A percentile compares a stretch with the other conserved stretches of the same genome.
phyloP scores from a whole-genome alignment of 2,888 invertebrate genomes.

The Scaptomyza reducta region DNA sequence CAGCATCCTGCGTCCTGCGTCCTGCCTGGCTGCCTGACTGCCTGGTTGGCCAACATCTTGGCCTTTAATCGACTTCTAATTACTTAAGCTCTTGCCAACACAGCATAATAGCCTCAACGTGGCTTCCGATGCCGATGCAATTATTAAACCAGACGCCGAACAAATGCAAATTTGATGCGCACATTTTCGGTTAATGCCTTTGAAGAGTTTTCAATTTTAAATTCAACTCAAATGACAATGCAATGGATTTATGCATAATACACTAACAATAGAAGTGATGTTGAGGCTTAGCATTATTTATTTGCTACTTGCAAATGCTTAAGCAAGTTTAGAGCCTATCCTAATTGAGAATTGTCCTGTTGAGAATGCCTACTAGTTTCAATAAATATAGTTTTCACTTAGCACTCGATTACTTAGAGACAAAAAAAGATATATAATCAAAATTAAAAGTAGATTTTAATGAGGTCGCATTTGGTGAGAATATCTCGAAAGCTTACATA shows the following conservation, averaged over 20 bases:
- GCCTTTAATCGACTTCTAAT: slow-evolving; percentile 76
- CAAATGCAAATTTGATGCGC: slow-evolving; percentile 45
- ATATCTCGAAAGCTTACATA: too few relatives aligned
- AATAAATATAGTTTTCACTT: too few relatives aligned
- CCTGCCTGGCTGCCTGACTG: background rate
- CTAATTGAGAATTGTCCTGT: too few relatives aligned
- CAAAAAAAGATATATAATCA: too few relatives aligned
- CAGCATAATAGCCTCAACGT: slow-evolving; percentile 58
- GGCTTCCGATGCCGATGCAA: slow-evolving; percentile 51
- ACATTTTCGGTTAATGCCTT: slow-evolving; percentile 14
- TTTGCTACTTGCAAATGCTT: background rate
- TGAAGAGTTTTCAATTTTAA: background rate
- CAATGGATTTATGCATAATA: background rate
- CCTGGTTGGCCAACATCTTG: slow-evolving; percentile 16
- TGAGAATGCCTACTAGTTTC: too few relatives aligned
- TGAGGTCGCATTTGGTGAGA: too few relatives aligned
- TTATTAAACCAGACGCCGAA: slow-evolving; percentile 44
- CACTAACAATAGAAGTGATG: background rate
- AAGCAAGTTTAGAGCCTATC: too few relatives aligned
- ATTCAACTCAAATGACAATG: background rate
- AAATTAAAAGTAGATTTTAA: too few relatives aligned
- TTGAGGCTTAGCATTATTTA: background rate
- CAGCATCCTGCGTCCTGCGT: background rate
- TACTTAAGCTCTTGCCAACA: slow-evolving; percentile 66
- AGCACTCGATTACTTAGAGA: too few relatives aligned